Evolutionary conservation across 2,113 vertebrate genomes (phyloP).

Genomic region (Isichthys henryi): DNA sequence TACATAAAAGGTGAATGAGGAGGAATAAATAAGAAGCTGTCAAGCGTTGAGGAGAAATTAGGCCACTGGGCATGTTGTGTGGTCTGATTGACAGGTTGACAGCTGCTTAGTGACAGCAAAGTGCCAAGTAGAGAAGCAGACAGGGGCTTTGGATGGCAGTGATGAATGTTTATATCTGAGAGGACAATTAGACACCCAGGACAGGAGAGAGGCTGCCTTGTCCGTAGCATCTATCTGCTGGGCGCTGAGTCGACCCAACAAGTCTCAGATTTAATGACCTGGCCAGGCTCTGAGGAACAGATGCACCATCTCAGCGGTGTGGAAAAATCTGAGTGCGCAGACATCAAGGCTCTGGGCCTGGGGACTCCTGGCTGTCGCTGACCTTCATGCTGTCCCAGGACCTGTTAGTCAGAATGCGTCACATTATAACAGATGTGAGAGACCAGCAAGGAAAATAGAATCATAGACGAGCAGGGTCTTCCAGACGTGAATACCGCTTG

Average conservation of each 20-base stretch:
- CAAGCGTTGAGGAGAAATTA: neutral
- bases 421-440: neutral
- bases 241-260: neutral
- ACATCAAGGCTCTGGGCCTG: neutral
- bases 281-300: constrained; percentile 4
- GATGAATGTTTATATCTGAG: neutral
- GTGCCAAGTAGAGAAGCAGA: neutral
- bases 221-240: neutral
- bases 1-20: neutral
- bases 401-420: constrained; percentile 3
- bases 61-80: neutral
- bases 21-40: neutral
- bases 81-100: constrained; percentile 11
- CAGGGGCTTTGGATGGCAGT: neutral
- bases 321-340: neutral
- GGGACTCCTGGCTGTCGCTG: neutral
- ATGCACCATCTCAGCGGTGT: constrained; percentile 10
- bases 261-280: neutral
- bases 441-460: neutral
- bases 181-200: neutral
- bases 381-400: neutral
- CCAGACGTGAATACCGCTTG: neutral
- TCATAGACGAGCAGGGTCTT: neutral
- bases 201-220: neutral
- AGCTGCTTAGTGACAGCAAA: neutral